Conservation (phyloP, 2,113 vertebrate species). For the Chaetops frenatus region DNA sequence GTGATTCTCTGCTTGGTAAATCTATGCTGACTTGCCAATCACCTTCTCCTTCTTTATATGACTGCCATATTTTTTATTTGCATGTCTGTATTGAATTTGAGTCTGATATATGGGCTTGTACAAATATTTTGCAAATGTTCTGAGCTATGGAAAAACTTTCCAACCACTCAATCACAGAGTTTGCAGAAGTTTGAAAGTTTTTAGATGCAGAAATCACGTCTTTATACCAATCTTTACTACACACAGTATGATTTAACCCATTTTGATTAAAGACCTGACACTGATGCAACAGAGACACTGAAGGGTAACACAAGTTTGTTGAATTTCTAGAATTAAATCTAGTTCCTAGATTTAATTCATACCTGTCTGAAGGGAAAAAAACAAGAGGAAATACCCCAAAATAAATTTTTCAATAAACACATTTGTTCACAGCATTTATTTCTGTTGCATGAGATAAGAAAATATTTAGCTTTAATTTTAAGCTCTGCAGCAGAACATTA, state of each 20-base stretch:
- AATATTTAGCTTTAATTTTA: slow-evolving; percentile 1
- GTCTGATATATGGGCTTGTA: background rate
- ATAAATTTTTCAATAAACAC: background rate
- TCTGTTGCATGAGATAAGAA: background rate
- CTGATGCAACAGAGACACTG: background rate
- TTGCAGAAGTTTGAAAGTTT: background rate
- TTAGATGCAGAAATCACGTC: background rate
- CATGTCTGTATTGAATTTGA: background rate
- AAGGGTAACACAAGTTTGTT: background rate
- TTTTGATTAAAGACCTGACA: background rate
- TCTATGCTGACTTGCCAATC: background rate
- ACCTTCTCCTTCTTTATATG: background rate
- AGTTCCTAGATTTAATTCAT: background rate
- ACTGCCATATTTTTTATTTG: background rate
- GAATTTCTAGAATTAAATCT: background rate
- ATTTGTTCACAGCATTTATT: background rate
- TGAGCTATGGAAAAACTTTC: background rate
- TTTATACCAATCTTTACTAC: background rate
- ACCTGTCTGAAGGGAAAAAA: background rate
- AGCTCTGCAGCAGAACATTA: background rate
- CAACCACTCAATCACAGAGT: background rate
- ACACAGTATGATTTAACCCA: background rate
- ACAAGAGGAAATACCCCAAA: background rate
- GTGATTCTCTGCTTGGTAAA: background rate
- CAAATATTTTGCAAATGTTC: background rate